Percentiles rank a stretch among this genome's conserved stretches.
Evolutionary conservation across 2,797 vertebrate species (phyloP).

Genomic region (Neostethus bicornis): DNA sequence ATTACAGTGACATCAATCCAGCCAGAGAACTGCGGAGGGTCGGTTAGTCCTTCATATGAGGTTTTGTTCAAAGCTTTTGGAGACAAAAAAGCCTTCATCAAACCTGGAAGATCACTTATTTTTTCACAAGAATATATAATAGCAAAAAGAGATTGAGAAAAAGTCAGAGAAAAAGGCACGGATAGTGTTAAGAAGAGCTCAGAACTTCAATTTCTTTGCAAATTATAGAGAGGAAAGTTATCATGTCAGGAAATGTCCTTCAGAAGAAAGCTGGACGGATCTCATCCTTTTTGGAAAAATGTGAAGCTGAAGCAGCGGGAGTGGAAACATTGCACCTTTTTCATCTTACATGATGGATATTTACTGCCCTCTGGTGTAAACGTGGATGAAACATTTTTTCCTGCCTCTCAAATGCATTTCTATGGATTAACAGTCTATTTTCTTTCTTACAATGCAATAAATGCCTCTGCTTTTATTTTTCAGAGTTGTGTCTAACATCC

Average conservation of each 20-base stretch:
- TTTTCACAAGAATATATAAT: constrained; percentile 40
- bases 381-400: background rate
- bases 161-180: constrained; percentile 19
- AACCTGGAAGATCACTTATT: constrained; percentile 37
- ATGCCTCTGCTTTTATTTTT: background rate
- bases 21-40: constrained; percentile 5
- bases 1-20: constrained; percentile 66
- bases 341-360: constrained; percentile 9
- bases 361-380: constrained; percentile 61
- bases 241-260: constrained; percentile 31
- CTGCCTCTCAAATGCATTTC: too few relatives aligned
- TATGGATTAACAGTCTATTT: too few relatives aligned
- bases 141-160: constrained; percentile 20
- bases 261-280: constrained; percentile 11
- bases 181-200: constrained; percentile 27
- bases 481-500: too few relatives aligned
- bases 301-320: background rate
- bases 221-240: constrained; percentile 31
- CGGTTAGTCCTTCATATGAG: constrained; percentile 51
- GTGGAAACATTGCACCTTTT: background rate
- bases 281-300: constrained; percentile 26
- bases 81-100: constrained; percentile 20
- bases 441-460: too few relatives aligned
- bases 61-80: constrained; percentile 64
- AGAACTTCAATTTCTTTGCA: constrained; percentile 22